Evolutionary conservation across 2,888 invertebrate species (phyloP).

Genomic region (Eutolmus rufibarbis): DNA sequence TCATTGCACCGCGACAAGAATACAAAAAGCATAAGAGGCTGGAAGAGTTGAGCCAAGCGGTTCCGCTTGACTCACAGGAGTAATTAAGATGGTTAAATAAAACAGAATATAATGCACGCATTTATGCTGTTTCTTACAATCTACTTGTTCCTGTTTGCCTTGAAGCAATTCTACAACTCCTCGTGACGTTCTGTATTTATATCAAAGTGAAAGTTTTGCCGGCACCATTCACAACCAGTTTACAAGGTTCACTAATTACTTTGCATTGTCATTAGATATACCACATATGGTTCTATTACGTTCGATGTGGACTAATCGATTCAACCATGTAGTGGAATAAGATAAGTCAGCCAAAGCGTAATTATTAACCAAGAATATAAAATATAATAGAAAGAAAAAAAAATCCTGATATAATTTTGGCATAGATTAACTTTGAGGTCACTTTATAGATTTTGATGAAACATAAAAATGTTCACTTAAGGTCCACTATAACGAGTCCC

Average conservation of each 20-base stretch:
- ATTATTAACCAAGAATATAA: not conserved
- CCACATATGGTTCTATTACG: not conserved
- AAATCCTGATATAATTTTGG: no score
- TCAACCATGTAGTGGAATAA: not conserved
- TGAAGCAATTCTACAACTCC: not conserved
- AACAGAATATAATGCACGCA: not conserved
- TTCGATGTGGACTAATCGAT: not conserved
- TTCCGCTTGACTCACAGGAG: not conserved
- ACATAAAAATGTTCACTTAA: no score
- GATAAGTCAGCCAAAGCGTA: not conserved
- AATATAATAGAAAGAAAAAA: no score
- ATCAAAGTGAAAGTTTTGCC: not conserved
- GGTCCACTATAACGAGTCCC: no score
- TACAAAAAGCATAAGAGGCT: not conserved
- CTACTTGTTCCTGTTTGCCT: not conserved
- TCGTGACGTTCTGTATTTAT: not conserved
- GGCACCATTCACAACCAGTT: not conserved
- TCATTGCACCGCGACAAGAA: not conserved
- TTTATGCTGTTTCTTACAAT: not conserved
- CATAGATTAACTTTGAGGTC: no score
- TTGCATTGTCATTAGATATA: not conserved
- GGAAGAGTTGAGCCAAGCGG: not conserved
- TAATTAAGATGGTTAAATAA: not conserved
- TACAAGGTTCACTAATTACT: not conserved
- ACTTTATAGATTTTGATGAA: no score